Evolutionary conservation across 2,797 vertebrate species (phyloP), one percentile per base, ranked within the genome.

Genomic region (Epinephelus awoara): DNA sequence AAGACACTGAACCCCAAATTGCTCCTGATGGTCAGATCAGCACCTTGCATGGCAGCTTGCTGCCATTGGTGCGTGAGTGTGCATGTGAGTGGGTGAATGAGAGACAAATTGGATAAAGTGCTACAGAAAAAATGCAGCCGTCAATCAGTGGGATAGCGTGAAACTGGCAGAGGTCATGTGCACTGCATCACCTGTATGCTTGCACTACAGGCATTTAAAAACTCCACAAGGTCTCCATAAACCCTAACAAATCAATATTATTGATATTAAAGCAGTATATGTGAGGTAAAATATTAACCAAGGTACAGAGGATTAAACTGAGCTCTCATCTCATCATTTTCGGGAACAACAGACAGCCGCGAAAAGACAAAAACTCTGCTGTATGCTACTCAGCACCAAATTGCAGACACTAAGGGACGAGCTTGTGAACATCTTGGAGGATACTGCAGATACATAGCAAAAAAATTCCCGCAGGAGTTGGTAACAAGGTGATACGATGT

Each of bases 331-430:
- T 19, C 40, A 40, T 47, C 25, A 27, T 21, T 54, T 63, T 8
- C 50, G 40, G 27, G 25, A 38, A 27, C 47, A 51, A 44, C 11
- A 55, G 19, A 18, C 19, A 40, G 13, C 27, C 8, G 18, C 17
- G 6, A 5, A 42, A 12, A 17, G 19, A 42, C 1, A 27, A 44
- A 55, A 13, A 4, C n/a, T 13, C 12, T 0, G 2, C n/a, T 10
- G 2, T 7, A 21, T 0, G 1, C 21, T 9, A 10, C 4, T 4
- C 10, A 0, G 1, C 27, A 38, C n/a, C 3, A 18, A 19, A n/a
- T 2, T 5, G 27, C 47, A 50, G 8, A n/a, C 44, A 23, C 23
- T 6, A 6, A 12, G 13, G 12, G 27, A 40, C 27, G 0, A 11
- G 52, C 25, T 11, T 19, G 18, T 52, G 10, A 29, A 27, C 10